Evolutionary conservation across 2,888 invertebrate genomes (phyloP).

Genomic region (Iphiclides podalirius): DNA sequence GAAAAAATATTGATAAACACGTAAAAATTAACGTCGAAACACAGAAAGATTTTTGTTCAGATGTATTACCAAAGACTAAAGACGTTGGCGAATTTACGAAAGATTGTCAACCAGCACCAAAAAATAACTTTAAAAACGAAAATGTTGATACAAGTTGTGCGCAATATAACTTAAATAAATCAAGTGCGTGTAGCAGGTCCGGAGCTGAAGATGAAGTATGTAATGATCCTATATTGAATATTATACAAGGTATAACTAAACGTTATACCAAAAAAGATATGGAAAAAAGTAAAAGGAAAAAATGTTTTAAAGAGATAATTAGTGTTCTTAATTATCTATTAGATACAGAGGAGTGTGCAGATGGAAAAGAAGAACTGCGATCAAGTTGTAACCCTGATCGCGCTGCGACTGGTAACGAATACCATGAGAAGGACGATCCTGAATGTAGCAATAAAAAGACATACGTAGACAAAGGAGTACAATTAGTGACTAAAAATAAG

Average conservation of each 20-base stretch:
- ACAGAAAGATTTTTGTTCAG: slow-evolving; percentile 16
- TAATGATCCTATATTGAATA: slow-evolving; percentile 52
- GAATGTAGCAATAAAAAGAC: slow-evolving; percentile 25
- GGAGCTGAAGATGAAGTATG: slow-evolving; percentile 23
- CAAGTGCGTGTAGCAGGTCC: slow-evolving; percentile 31
- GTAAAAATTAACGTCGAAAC: slow-evolving; percentile 22
- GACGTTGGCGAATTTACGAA: not conserved
- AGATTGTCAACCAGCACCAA: slow-evolving; percentile 22
- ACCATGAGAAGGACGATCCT: slow-evolving; percentile 21
- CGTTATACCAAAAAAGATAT: slow-evolving; percentile 63
- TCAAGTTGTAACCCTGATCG: slow-evolving; percentile 12
- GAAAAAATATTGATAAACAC: slow-evolving; percentile 20
- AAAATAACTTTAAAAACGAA: slow-evolving; percentile 11
- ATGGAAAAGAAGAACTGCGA: slow-evolving; percentile 25
- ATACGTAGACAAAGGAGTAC: slow-evolving; percentile 49
- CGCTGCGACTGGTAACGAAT: not conserved
- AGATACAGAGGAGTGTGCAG: slow-evolving; percentile 61
- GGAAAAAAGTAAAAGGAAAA: slow-evolving; percentile 55
- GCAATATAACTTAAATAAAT: slow-evolving; percentile 22
- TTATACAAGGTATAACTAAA: slow-evolving; percentile 65
- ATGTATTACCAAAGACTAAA: slow-evolving; percentile 5
- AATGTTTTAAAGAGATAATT: slow-evolving; percentile 68
- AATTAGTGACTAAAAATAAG: slow-evolving; percentile 42
- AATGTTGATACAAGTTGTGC: slow-evolving; percentile 25
- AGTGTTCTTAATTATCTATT: slow-evolving; percentile 62